A percentile compares a stretch with the other conserved stretches of the same genome.
Conservation (phyloP, 2,113 vertebrate genomes). For the Ochotona princeps region DNA sequence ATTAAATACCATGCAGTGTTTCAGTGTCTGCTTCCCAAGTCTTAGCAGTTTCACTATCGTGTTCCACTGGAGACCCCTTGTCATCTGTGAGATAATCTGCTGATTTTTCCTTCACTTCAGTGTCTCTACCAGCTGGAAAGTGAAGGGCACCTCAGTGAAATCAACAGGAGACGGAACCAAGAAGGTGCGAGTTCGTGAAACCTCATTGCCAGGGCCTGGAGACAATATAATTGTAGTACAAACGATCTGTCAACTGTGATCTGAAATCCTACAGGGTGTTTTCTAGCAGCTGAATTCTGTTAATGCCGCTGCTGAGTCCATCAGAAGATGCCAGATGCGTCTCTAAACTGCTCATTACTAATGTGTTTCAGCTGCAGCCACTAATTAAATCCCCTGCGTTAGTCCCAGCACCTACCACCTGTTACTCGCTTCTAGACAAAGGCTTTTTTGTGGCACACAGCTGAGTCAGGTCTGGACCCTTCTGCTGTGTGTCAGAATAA, state of each 20-base stretch:
- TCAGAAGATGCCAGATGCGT: neutral
- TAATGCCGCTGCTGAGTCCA: slow-evolving; percentile 49
- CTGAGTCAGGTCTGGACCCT: slow-evolving; percentile 13
- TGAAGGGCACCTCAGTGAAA: slow-evolving; percentile 4
- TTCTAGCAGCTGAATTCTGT: slow-evolving; percentile 63
- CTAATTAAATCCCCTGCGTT: slow-evolving; percentile 71
- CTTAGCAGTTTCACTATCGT: neutral
- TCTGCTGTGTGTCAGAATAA: slow-evolving; percentile 50
- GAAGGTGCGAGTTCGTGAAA: slow-evolving; percentile 51
- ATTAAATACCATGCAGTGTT: neutral
- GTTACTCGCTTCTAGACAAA: slow-evolving; percentile 64
- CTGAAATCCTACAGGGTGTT: slow-evolving; percentile 54
- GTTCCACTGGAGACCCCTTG: neutral
- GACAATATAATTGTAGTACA: slow-evolving; percentile 33
- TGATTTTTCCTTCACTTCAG: neutral
- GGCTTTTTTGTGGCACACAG: slow-evolving; percentile 34
- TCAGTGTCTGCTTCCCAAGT: neutral
- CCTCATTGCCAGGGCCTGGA: slow-evolving; percentile 2
- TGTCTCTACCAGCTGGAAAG: slow-evolving; percentile 29
- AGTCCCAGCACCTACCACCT: slow-evolving; percentile 55
- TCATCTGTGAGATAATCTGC: slow-evolving; percentile 44
- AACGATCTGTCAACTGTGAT: slow-evolving; percentile 50
- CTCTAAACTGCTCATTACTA: slow-evolving; percentile 54
- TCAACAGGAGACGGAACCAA: slow-evolving; percentile 34
- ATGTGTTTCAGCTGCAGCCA: slow-evolving; percentile 49